Conservation (phyloP, 2,797 vertebrate genomes). For the Betta splendens region DNA sequence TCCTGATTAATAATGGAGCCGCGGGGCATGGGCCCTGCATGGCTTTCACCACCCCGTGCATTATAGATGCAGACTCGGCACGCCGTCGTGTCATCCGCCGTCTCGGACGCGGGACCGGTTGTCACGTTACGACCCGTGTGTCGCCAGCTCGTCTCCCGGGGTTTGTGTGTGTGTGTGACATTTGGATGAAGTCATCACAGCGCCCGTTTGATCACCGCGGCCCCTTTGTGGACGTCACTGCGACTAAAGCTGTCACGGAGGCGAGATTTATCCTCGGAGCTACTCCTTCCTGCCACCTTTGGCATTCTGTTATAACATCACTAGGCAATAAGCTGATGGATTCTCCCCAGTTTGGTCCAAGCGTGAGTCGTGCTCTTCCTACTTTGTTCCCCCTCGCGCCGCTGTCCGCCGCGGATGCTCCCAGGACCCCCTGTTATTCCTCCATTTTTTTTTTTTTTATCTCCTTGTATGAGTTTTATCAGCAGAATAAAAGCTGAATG, state of each 20-base stretch:
- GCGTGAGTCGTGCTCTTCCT: conserved; percentile 33
- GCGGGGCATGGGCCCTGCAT: conserved; percentile 64
- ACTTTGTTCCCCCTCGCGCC: conserved; percentile 22
- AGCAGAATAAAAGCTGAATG: conserved; percentile 74
- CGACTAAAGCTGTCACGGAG: conserved; percentile 72
- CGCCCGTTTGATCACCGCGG: conserved; percentile 69
- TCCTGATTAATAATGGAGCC: conserved; percentile 75
- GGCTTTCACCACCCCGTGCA: conserved; percentile 70
- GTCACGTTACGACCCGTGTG: conserved; percentile 63
- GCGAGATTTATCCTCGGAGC: conserved; percentile 72
- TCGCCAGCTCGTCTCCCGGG: conserved; percentile 65
- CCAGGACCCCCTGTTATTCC: conserved; percentile 58
- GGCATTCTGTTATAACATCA: conserved; percentile 69
- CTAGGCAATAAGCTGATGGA: conserved; percentile 73
- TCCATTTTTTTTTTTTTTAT: conserved; percentile 75
- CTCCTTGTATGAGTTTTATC: conserved; percentile 76
- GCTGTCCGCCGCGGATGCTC: conserved; percentile 38
- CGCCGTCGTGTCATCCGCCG: conserved; percentile 70
- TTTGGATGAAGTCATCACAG: conserved; percentile 78
- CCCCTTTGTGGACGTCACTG: conserved; percentile 73
- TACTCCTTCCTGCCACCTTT: conserved; percentile 72
- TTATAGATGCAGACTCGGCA: conserved; percentile 62
- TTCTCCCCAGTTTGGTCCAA: conserved; percentile 59
- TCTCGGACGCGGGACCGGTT: conserved; percentile 62
- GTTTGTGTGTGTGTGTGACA: conserved; percentile 66